Base-by-base conservation (phyloP, 2,888 invertebrate species). In the Eupithecia dodoneata region DNA sequence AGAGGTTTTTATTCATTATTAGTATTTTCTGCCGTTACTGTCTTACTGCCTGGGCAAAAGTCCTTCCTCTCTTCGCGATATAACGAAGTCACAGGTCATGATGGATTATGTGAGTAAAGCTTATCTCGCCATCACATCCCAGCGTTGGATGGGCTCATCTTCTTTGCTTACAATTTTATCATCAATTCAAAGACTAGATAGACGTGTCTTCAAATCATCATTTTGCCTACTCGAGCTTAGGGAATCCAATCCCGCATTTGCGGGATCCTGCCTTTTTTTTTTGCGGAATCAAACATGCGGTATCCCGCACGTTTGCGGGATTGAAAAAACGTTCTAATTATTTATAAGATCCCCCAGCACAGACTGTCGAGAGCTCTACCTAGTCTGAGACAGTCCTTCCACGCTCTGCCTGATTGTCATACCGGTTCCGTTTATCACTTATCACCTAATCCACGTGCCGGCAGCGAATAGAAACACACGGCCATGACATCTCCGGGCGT, bases 401-500 rank as follows among this genome's bases (percentile, higher is more conserved):
- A 47, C 18, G 45, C 18, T 6, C 15, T 15, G 47, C 15, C 12
- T 30, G 9, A 47, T 65, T 76, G 83, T 85, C 81, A 83, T 77
- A 81, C 80, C 84, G 72, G 70, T 75, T 81, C 82, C 84, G 81
- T 84, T 81, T 81, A 81, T 83, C 81, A 83, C 76, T 86, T 86
- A 88, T 87, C 85, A 85, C 78, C 80, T 82, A 84, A 84, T 82
- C 88, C 88, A 88, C 87, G 87, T 87, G 87, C 81, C 82, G 79
- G 72, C 75, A 78, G 78, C 81, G 83, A 83, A 82, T 82, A 83
- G 77, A 74, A 79, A 73, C 81, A 82, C 76, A 77, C 88, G 93
- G 88, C 92, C 93, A 87, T 94, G 94, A 94, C 94, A 94, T 88
- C 88, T 84, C 78, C 84, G 94, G 92, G 87, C 93, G 85, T 92